These are phyloP conservation scores for Microplitis demolitor DNA, from an alignment of 1,140 invertebrate species.

Conservation along the genomic window DNA sequence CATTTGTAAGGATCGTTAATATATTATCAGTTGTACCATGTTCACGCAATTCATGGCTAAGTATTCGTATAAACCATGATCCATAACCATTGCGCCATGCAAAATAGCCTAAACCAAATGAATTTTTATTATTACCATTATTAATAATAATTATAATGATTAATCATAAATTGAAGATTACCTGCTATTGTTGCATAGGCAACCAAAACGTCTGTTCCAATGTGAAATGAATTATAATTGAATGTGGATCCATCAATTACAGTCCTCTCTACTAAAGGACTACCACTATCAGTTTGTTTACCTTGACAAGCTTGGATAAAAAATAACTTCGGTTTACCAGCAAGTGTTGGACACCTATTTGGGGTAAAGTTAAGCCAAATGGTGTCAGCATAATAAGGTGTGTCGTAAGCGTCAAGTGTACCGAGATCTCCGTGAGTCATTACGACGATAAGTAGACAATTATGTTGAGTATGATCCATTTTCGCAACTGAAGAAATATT, in stretches of 20 bases:
- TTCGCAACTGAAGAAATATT: conserved; percentile 62
- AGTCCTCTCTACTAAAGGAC: conserved; percentile 67
- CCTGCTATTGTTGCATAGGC: conserved; percentile 93
- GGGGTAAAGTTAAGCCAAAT: conserved; percentile 87
- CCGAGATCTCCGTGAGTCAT: conserved; percentile 90
- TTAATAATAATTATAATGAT: background rate
- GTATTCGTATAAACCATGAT: conserved; percentile 96
- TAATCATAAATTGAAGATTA: conserved; percentile 43
- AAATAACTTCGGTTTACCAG: conserved; percentile 92
- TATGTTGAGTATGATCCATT: conserved; percentile 76
- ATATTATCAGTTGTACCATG: conserved; percentile 78
- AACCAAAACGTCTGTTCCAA: conserved; percentile 92
- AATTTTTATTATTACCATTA: no score
- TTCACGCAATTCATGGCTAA: conserved; percentile 78
- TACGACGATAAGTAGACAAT: conserved; percentile 81
- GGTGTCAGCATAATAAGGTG: conserved; percentile 78
- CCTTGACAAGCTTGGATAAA: conserved; percentile 94
- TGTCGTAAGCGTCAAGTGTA: conserved; percentile 85
- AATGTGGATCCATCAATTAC: conserved; percentile 75
- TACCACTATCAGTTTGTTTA: conserved; percentile 78
- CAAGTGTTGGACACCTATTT: conserved; percentile 81
- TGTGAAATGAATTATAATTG: conserved; percentile 79
- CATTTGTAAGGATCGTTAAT: conserved; percentile 86
- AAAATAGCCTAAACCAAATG: conserved; percentile 72
- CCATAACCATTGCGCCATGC: conserved; percentile 94